Evolutionary conservation across 1,140 invertebrate genomes (phyloP).

Genomic region (Goniozus legneri): DNA sequence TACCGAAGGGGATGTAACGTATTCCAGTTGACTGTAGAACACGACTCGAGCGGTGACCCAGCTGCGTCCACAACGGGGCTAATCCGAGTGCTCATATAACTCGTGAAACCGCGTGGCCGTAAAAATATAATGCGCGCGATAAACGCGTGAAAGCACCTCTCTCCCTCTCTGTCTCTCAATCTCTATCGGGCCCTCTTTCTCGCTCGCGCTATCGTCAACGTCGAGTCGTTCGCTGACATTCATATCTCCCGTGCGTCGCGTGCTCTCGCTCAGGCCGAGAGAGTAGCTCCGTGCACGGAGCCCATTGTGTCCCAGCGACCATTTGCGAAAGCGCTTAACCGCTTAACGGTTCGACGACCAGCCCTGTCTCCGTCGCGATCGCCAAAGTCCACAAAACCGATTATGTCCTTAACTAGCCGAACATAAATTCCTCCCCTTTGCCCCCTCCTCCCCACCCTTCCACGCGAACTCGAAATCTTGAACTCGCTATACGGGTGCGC

Average conservation of each 20-base stretch:
- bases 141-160: constrained; percentile 28
- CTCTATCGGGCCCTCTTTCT: not conserved
- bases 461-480: too few species aligned
- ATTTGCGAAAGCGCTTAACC: constrained; percentile 28
- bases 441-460: too few species aligned
- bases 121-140: constrained; percentile 41
- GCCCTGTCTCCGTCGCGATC: constrained; percentile 15
- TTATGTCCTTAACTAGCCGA: constrained; percentile 9
- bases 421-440: constrained; percentile 6
- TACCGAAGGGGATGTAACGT: not conserved
- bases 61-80: constrained; percentile 30
- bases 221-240: constrained; percentile 9
- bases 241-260: not conserved
- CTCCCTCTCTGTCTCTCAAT: constrained; percentile 1
- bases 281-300: not conserved
- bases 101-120: constrained; percentile 18
- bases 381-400: constrained; percentile 9
- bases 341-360: constrained; percentile 14
- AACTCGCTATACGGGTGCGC: too few species aligned
- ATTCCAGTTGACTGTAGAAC: too few species aligned
- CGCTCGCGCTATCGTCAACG: not conserved
- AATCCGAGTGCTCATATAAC: constrained; percentile 28
- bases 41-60: constrained; percentile 21
- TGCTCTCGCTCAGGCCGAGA: not conserved
- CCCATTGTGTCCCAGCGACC: constrained; percentile 14